Base-by-base conservation (phyloP, 2,113 vertebrate species). In the Scytalopus superciliaris region DNA sequence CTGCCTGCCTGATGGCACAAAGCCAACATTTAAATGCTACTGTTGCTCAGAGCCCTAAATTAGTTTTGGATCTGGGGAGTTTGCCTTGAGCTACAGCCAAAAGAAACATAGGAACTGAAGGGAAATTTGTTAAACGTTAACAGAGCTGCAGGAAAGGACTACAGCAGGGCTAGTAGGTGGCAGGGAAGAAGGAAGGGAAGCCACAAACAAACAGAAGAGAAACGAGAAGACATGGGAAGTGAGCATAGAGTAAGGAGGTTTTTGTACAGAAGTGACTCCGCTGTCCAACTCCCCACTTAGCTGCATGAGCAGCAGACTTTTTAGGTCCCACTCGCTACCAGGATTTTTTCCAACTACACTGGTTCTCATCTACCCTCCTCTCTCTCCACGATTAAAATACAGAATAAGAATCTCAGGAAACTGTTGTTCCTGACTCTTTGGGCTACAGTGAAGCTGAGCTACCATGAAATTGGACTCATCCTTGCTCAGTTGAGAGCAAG, bases 11-110 rank as follows among this genome's bases (percentile, higher is more conserved):
- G 81, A 92, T 97, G 97, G 97, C 97, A 97, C 52, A 77, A 93
- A 93, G 94, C 97, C 97, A 96, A 96, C 91, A 67, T 81, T 97
- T 97, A 97, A 97, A 97, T 78, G 96, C 97, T 97, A 97, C 97
- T 97, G 97, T 97, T 97, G 95, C 96, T 97, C 96, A 93, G 96
- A 96, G 96, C 88, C 91, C 93, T 95, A 96, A 97, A 97, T 97
- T 97, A 97, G 95, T 97, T 97, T 97, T 97, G 96, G 96, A 97
- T 97, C 92, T 97, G 74, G 91, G 96, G 95, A 97, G 96, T 96
- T 97, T 97, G 96, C 93, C 91, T 97, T 97, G 97, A 97, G 94
- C 94, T 89, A 97, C 57, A 95, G 97, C 97, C 97, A 97, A 97
- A 96, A 93, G 97, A 97, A 97, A 97, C 96, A 97, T 73, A 89